Percentiles rank a stretch among this genome's conserved stretches.
These are phyloP conservation scores for Hyperopisus bebe DNA, from an alignment of 2,113 vertebrate genomes.

Conservation along the genomic window DNA sequence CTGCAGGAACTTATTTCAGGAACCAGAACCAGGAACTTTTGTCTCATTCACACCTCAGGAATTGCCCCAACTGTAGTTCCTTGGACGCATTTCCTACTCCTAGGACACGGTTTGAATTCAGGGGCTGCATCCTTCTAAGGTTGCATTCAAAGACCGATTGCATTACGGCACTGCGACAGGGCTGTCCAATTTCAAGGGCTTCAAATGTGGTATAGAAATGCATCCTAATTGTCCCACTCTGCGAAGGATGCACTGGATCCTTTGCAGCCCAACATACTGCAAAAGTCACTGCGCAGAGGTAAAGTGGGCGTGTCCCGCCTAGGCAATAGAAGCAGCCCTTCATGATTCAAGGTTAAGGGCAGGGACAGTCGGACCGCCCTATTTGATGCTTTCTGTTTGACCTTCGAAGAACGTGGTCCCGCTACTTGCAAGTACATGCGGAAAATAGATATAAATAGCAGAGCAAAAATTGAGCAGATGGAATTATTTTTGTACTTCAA, in stretches of 20 bases:
- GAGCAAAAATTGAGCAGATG: not conserved
- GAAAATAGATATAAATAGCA: no score
- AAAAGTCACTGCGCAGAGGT: not conserved
- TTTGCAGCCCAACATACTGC: not conserved
- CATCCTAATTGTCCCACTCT: not conserved
- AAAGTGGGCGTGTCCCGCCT: not conserved
- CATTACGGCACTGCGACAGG: not conserved
- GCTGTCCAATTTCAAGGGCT: not conserved
- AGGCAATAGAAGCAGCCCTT: not conserved
- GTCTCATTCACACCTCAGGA: not conserved
- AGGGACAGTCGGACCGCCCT: not conserved
- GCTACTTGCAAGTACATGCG: no score
- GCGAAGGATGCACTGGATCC: not conserved
- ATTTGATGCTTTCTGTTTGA: not conserved
- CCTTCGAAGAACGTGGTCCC: not conserved
- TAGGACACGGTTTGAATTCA: not conserved
- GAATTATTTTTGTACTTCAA: not conserved
- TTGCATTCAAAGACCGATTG: not conserved
- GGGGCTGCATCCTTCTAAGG: not conserved
- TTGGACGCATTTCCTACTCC: not conserved
- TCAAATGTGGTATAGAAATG: not conserved
- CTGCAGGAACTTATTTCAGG: no score
- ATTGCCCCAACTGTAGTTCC: not conserved
- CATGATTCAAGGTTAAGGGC: not conserved
- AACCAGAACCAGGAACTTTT: not conserved